Evolutionary conservation across 2,113 vertebrate species (phyloP).

Genomic region (Rhineura floridana): DNA sequence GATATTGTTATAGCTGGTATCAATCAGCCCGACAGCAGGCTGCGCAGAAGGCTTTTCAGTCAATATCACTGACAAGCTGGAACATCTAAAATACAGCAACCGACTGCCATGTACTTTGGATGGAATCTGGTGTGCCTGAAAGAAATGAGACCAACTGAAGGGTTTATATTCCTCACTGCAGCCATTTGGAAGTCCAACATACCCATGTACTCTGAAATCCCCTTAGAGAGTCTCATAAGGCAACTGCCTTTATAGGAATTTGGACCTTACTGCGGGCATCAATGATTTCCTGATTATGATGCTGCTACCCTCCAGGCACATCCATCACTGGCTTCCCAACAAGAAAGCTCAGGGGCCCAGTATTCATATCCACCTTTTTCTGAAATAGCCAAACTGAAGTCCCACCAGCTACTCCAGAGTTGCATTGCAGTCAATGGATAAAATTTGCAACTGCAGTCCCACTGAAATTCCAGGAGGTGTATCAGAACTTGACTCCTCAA

Average conservation of each 20-base stretch:
- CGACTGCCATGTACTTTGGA: slow-evolving; percentile 42
- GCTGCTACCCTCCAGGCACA: slow-evolving; percentile 28
- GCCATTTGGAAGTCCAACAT: slow-evolving; percentile 42
- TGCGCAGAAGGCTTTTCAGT: slow-evolving; percentile 58
- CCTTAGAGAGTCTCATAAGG: slow-evolving; percentile 1
- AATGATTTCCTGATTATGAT: neutral
- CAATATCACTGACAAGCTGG: slow-evolving; percentile 55
- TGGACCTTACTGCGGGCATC: slow-evolving; percentile 40
- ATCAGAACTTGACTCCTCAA: neutral
- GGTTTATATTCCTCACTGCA: neutral
- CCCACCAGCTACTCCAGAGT: fast-evolving
- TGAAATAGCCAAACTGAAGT: neutral
- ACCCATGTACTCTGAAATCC: slow-evolving; percentile 12
- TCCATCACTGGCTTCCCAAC: neutral
- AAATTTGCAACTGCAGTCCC: neutral
- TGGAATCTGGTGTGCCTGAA: slow-evolving; percentile 46
- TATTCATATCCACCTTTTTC: neutral
- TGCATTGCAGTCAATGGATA: fast-evolving
- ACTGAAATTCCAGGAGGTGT: neutral
- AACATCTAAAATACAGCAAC: slow-evolving; percentile 59
- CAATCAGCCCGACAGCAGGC: slow-evolving; percentile 74
- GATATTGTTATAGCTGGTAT: slow-evolving; percentile 77
- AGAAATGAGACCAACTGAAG: neutral
- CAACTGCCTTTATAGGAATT: slow-evolving; percentile 14
- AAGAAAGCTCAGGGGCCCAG: slow-evolving; percentile 20